A percentile compares a stretch with the other conserved stretches of the same genome.
phyloP scores from a whole-genome alignment of 2,113 vertebrate species.

The Dendrocopos noguchii region DNA sequence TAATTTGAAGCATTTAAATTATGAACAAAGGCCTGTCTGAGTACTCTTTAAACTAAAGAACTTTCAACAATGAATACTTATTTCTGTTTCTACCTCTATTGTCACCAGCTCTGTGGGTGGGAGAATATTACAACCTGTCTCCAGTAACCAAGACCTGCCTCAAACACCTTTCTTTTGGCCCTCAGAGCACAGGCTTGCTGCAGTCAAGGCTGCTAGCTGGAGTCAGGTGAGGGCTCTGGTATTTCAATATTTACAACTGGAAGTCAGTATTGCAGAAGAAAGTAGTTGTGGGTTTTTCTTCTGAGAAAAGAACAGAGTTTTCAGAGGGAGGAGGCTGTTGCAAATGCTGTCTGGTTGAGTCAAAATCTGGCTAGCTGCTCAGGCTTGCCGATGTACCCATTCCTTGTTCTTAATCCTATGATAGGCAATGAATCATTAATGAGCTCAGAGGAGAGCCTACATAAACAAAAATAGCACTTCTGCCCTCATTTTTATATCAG shows the following conservation, averaged over 20 bases:
- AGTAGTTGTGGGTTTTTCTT: background rate
- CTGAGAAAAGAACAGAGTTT: background rate
- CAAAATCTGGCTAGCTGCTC: background rate
- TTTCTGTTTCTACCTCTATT: background rate
- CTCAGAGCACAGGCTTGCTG: background rate
- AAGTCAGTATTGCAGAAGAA: rapidly evolving
- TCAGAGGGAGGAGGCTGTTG: background rate
- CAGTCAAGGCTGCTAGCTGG: background rate
- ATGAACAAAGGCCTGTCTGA: conserved; percentile 19
- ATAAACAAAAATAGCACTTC: background rate
- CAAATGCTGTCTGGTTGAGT: background rate
- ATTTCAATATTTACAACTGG: background rate
- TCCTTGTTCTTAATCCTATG: background rate
- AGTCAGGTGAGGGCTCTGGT: background rate
- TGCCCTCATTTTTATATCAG: background rate
- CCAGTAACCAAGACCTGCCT: background rate
- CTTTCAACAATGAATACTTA: conserved; percentile 7
- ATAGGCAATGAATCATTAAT: background rate
- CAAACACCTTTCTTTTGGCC: background rate
- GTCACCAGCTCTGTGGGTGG: background rate
- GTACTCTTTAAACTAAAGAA: conserved; percentile 27
- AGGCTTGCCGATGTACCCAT: background rate
- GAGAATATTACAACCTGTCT: background rate
- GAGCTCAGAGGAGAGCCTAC: background rate
- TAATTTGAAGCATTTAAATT: conserved; percentile 18